phyloP scores from a whole-genome alignment of 2,888 invertebrate genomes.

The Chalcis sispes region DNA sequence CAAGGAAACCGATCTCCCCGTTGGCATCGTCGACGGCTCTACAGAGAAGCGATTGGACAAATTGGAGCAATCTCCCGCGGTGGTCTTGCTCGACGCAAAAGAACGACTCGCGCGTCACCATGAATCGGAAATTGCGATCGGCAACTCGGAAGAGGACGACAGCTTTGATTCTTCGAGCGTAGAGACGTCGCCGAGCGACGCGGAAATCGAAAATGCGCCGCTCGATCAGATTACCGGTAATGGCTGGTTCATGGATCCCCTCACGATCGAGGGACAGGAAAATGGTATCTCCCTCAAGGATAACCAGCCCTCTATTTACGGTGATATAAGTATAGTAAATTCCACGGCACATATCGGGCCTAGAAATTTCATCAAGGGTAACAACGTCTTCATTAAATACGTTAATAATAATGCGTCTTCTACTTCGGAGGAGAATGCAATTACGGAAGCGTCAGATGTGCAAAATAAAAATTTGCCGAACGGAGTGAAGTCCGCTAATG shows the following conservation, averaged over 20 bases:
- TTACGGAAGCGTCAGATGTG: not conserved
- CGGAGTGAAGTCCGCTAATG: not conserved
- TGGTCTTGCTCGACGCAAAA: too few relatives aligned
- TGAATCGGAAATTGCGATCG: too few relatives aligned
- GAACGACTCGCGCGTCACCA: too few relatives aligned
- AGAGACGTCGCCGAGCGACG: not conserved
- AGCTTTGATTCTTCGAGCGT: not conserved
- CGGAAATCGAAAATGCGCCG: not conserved
- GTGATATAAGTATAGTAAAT: conserved; percentile 82
- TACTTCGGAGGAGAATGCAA: not conserved
- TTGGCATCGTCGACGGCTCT: too few relatives aligned
- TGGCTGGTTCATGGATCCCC: too few relatives aligned
- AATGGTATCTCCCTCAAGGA: conserved; percentile 64
- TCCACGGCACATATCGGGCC: conserved; percentile 86
- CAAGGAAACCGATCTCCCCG: not conserved
- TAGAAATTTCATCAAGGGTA: conserved; percentile 86
- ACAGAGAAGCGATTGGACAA: too few relatives aligned
- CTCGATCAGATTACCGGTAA: not conserved
- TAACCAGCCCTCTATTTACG: conserved; percentile 76
- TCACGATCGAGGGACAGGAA: too few relatives aligned
- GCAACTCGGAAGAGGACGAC: not conserved
- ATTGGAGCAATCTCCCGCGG: too few relatives aligned
- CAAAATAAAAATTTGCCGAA: not conserved
- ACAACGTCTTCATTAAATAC: conserved; percentile 87
- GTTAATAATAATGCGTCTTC: conserved; percentile 74